phyloP scores from a whole-genome alignment of 2,888 invertebrate species.

The Elmis aenea region DNA sequence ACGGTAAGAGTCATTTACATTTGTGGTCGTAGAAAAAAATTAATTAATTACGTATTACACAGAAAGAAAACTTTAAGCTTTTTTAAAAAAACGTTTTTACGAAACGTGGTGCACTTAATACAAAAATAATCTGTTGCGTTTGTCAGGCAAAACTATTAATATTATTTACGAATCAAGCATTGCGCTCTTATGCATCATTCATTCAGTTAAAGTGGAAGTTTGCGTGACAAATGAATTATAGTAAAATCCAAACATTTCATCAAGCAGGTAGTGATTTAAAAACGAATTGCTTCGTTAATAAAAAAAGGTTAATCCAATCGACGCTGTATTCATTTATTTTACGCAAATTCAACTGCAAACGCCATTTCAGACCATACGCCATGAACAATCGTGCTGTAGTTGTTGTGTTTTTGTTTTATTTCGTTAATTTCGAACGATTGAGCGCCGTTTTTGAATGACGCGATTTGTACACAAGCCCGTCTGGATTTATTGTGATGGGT shows the following conservation, averaged over 20 bases:
- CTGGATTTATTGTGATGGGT: conserved; percentile 27
- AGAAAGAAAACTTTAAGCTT: too few relatives aligned
- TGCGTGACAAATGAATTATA: conserved; percentile 9
- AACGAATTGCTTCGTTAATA: conserved; percentile 8
- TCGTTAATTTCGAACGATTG: conserved; percentile 22
- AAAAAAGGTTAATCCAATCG: conserved; percentile 14
- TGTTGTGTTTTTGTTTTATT: conserved; percentile 20
- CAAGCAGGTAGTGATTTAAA: conserved; percentile 3
- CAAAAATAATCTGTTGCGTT: too few relatives aligned
- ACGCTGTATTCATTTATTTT: conserved; percentile 11
- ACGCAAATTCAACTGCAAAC: too few relatives aligned
- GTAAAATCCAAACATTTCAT: conserved; percentile 12
- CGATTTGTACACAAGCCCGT: conserved; percentile 17
- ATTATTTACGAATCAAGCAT: too few relatives aligned
- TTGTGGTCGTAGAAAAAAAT: too few relatives aligned
- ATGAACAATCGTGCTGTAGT: conserved; percentile 10
- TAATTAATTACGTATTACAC: too few relatives aligned
- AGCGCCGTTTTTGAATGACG: conserved; percentile 20
- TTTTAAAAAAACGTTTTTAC: too few relatives aligned
- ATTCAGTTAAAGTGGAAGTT: conserved; percentile 10
- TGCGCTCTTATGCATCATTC: too few relatives aligned
- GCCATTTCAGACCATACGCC: conserved; percentile 11
- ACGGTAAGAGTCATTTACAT: too few relatives aligned
- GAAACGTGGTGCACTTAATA: too few relatives aligned
- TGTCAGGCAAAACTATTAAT: too few relatives aligned